A percentile compares a stretch with the other conserved stretches of the same genome.
phyloP scores from a whole-genome alignment of 2,113 vertebrate genomes.

The Hippocampus comes region DNA sequence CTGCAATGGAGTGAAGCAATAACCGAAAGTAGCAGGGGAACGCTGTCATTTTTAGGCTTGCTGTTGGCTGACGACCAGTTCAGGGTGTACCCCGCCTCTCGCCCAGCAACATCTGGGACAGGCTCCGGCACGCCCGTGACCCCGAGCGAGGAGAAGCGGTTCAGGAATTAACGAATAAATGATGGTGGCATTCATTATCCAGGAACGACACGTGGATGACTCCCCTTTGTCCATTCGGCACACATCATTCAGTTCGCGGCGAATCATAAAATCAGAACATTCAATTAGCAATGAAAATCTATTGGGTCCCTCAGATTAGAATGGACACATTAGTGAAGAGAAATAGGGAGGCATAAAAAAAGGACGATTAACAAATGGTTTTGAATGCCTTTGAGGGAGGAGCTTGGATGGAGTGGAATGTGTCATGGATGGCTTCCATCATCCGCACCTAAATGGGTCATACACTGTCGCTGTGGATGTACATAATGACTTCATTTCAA shows the following conservation, averaged over 20 bases:
- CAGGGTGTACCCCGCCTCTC: too few relatives aligned
- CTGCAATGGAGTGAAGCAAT: too few relatives aligned
- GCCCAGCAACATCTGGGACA: too few relatives aligned
- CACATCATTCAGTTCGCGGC: constrained; percentile 38
- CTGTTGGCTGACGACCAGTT: too few relatives aligned
- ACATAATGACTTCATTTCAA: constrained; percentile 15
- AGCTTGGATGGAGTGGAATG: constrained; percentile 10
- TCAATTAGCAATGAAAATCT: constrained; percentile 51
- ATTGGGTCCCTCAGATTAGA: constrained; percentile 34
- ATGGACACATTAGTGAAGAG: constrained; percentile 31
- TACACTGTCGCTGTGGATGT: constrained; percentile 24
- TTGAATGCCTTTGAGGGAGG: constrained; percentile 11
- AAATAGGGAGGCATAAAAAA: background rate
- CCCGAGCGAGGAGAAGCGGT: constrained; percentile 7
- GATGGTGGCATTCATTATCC: constrained; percentile 40
- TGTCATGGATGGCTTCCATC: constrained; percentile 16
- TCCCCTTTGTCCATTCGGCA: constrained; percentile 18
- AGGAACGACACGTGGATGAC: constrained; percentile 28
- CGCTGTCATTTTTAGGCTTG: too few relatives aligned
- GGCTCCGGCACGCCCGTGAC: too few relatives aligned
- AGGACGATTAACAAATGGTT: constrained; percentile 5
- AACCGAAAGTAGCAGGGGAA: too few relatives aligned
- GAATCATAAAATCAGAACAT: constrained; percentile 44
- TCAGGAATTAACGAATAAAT: background rate
- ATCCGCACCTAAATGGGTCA: constrained; percentile 17